phyloP scores from a whole-genome alignment of 2,797 vertebrate genomes.

The Rallus crepitans region DNA sequence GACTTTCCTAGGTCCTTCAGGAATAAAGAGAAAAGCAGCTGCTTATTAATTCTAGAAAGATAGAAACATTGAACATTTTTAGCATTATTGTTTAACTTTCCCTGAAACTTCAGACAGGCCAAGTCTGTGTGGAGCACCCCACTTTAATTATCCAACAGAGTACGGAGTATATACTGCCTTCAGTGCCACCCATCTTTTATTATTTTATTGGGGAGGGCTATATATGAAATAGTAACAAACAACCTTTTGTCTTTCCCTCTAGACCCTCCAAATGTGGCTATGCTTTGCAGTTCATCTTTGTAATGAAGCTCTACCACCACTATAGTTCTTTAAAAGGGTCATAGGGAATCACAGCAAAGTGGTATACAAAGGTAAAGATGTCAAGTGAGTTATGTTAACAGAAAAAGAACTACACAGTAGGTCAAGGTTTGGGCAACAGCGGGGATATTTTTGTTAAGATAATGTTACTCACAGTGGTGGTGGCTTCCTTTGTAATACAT shows the following conservation, averaged over 20 bases:
- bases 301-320: background rate
- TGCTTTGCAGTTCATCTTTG: slow-evolving; percentile 13
- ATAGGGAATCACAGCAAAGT: slow-evolving; percentile 37
- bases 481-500: slow-evolving; percentile 43
- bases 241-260: background rate
- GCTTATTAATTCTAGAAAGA: background rate
- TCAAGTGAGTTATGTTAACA: slow-evolving; percentile 62
- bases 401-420: slow-evolving; percentile 50
- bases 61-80: background rate
- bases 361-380: slow-evolving; percentile 58
- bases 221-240: background rate
- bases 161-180: background rate
- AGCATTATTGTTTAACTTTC: background rate
- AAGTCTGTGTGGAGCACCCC: background rate
- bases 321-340: slow-evolving; percentile 27
- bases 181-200: background rate
- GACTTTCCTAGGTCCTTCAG: background rate
- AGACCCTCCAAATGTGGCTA: slow-evolving; percentile 7
- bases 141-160: background rate
- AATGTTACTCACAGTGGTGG: slow-evolving; percentile 12
- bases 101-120: background rate
- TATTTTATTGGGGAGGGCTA: background rate
- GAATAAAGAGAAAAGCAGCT: background rate
- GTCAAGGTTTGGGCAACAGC: slow-evolving; percentile 64
- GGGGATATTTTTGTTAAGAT: slow-evolving; percentile 58